A percentile compares a stretch with the other conserved stretches of the same genome.
Evolutionary conservation across 1,140 invertebrate genomes (phyloP).

Genomic region (Sycobia sp.): DNA sequence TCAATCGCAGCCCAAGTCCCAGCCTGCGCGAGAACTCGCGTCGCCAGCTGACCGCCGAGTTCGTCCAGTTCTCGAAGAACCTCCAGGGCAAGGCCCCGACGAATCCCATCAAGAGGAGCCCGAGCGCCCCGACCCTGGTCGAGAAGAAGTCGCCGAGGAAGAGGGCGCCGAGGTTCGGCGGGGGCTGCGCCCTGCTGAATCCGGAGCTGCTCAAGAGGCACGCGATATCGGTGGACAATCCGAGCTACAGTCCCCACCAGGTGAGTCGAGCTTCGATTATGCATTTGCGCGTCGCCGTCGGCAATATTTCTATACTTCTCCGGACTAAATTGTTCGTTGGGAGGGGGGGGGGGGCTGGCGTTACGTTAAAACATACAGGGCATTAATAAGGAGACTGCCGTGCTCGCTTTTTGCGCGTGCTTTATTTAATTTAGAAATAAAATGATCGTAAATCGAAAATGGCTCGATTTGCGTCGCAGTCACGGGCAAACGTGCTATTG

Average conservation of each 20-base stretch:
- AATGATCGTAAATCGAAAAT: too few relatives aligned
- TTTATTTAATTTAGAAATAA: too few relatives aligned
- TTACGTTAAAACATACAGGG: too few relatives aligned
- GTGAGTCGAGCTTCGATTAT: slow-evolving; percentile 27
- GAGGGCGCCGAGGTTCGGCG: slow-evolving; percentile 37
- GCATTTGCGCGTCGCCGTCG: too few relatives aligned
- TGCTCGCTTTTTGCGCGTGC: too few relatives aligned
- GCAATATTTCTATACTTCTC: too few relatives aligned
- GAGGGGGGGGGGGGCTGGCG: too few relatives aligned
- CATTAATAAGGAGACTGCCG: too few relatives aligned
- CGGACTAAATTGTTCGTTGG: too few relatives aligned
- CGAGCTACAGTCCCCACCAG: slow-evolving; percentile 56
- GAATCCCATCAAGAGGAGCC: slow-evolving; percentile 62
- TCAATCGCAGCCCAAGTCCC: slow-evolving; percentile 59
- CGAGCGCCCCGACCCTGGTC: slow-evolving; percentile 63
- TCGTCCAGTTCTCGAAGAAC: slow-evolving; percentile 72
- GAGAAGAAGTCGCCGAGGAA: slow-evolving; percentile 59
- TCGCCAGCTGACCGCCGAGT: slow-evolving; percentile 71
- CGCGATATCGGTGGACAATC: slow-evolving; percentile 72
- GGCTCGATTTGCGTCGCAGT: too few relatives aligned
- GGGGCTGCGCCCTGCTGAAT: slow-evolving; percentile 65
- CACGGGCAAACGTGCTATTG: too few relatives aligned
- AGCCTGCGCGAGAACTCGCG: slow-evolving; percentile 52
- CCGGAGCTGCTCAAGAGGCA: slow-evolving; percentile 67
- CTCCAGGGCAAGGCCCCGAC: slow-evolving; percentile 60